These are phyloP conservation scores for Melipona quadrifasciata DNA, from an alignment of 1,140 invertebrate species.

Conservation along the genomic window DNA sequence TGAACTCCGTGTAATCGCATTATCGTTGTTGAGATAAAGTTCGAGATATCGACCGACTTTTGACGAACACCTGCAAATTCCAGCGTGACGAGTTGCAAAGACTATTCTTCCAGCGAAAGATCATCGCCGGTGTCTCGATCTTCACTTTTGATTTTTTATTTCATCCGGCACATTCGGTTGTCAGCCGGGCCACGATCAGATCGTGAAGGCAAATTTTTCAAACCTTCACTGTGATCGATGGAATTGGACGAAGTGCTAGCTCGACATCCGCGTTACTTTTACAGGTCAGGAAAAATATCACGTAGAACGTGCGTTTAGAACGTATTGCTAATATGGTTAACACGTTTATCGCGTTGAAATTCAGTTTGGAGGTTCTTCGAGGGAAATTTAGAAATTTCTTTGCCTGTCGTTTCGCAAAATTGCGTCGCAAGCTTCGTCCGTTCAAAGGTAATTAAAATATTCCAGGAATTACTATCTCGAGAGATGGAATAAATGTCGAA, in stretches of 20 bases:
- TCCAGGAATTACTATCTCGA: not conserved
- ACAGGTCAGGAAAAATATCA: not conserved
- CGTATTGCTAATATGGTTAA: too few species aligned
- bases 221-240: not conserved
- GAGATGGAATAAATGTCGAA: not conserved
- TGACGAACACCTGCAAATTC: conserved; percentile 25
- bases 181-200: not conserved
- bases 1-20: not conserved
- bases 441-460: not conserved
- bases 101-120: not conserved
- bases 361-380: too few species aligned
- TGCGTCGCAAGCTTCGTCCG: not conserved
- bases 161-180: not conserved
- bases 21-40: not conserved
- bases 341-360: too few species aligned
- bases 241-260: not conserved
- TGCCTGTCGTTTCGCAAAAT: not conserved
- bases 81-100: conserved; percentile 29
- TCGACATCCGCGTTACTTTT: not conserved
- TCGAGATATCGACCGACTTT: conserved; percentile 1
- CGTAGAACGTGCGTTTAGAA: too few species aligned
- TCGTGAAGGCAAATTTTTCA: not conserved
- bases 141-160: conserved; percentile 15
- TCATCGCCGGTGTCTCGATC: not conserved
- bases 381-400: not conserved